phyloP scores from a whole-genome alignment of 1,140 invertebrate species.

The Orius insidiosus region DNA sequence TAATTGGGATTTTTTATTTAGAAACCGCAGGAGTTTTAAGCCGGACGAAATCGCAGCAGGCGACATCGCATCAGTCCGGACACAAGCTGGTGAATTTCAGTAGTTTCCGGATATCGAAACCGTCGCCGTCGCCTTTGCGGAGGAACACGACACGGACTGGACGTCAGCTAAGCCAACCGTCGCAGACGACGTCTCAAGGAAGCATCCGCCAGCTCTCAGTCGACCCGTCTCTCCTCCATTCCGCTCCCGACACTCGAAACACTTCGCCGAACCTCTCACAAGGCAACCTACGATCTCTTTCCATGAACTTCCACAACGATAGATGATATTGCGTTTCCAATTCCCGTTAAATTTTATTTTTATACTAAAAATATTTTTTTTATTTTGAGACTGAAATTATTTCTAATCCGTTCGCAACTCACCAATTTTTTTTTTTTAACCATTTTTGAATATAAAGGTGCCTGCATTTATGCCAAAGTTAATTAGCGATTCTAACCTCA shows the following conservation, averaged over 20 bases:
- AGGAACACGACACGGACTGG: slow-evolving; percentile 13
- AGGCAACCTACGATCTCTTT: slow-evolving; percentile 16
- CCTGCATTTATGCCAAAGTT: too few species aligned
- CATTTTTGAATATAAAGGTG: too few species aligned
- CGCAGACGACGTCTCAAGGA: slow-evolving; percentile 1
- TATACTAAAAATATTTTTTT: too few species aligned
- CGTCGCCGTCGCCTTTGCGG: slow-evolving; percentile 13
- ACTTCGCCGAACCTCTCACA: slow-evolving; percentile 14
- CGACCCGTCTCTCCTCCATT: slow-evolving; percentile 17
- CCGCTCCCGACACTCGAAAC: slow-evolving; percentile 15
- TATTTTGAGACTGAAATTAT: too few species aligned
- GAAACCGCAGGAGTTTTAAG: slow-evolving; percentile 16
- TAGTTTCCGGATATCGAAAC: slow-evolving; percentile 21
- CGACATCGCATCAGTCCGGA: slow-evolving; percentile 12
- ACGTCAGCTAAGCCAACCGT: slow-evolving; percentile 13
- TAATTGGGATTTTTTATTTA: slow-evolving; percentile 1
- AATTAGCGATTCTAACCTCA: too few species aligned
- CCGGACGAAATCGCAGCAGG: slow-evolving; percentile 20
- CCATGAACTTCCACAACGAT: slow-evolving; percentile 18
- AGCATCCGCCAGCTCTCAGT: slow-evolving; percentile 16
- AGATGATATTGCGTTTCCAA: not conserved
- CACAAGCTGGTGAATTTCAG: slow-evolving; percentile 21
- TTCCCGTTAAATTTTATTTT: too few species aligned
- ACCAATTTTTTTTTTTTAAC: too few species aligned
- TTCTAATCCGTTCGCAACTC: too few species aligned